phyloP scores from a whole-genome alignment of 1,140 invertebrate genomes.

The Palaemon carinicauda region DNA sequence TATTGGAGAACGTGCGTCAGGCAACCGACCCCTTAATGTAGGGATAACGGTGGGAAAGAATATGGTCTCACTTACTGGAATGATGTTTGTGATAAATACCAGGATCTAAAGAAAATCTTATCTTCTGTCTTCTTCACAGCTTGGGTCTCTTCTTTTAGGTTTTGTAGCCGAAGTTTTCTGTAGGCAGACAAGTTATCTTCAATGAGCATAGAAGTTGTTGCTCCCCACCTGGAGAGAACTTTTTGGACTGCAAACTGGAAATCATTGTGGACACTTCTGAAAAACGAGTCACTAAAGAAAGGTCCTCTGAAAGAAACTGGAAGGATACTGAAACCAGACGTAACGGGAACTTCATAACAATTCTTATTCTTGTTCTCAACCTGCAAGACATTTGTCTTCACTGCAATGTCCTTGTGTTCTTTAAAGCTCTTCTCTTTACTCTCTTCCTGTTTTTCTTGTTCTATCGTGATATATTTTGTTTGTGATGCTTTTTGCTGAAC shows the following conservation, averaged over 20 bases:
- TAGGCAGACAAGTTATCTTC: conserved; percentile 26
- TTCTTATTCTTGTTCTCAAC: not conserved
- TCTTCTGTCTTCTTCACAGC: not conserved
- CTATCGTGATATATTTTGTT: no score
- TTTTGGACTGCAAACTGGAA: conserved; percentile 40
- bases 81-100: no score
- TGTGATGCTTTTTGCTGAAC: no score
- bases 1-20: no score
- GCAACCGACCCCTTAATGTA: no score
- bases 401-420: no score
- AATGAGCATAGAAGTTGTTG: not conserved
- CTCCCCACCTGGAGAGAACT: conserved; percentile 28
- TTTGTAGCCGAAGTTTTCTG: not conserved
- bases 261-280: conserved; percentile 25
- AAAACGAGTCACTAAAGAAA: conserved; percentile 40
- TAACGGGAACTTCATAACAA: not conserved
- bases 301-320: conserved; percentile 28
- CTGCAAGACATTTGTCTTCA: no score
- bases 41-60: no score
- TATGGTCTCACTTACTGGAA: no score
- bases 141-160: not conserved
- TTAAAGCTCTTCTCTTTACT: no score
- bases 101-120: not conserved
- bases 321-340: not conserved
- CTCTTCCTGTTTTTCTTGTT: no score